A percentile compares a stretch with the other conserved stretches of the same genome.
Conservation (phyloP, 2,888 invertebrate species). For the Ceramica pisi region DNA sequence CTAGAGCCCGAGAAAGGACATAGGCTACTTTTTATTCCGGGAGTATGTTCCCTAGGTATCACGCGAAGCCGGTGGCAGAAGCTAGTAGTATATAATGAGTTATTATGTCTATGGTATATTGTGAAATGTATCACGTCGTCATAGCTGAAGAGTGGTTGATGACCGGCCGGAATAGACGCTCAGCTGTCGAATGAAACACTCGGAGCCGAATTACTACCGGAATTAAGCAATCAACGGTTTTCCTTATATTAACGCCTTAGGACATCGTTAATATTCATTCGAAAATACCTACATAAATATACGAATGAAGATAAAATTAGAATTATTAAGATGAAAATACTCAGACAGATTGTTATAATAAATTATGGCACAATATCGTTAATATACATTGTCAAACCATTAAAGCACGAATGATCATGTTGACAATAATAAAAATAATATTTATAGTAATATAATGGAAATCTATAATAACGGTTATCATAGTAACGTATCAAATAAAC, state of each 20-base stretch:
- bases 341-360: background rate
- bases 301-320: background rate
- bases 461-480: constrained; percentile 26
- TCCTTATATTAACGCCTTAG: constrained; percentile 13
- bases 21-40: too few species aligned
- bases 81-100: too few species aligned
- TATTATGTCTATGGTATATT: too few species aligned
- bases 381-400: constrained; percentile 1
- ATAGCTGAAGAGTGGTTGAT: constrained; percentile 33
- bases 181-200: constrained; percentile 24
- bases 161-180: constrained; percentile 47
- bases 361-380: constrained; percentile 10
- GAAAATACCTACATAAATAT: constrained; percentile 5
- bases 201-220: constrained; percentile 28
- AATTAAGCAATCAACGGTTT: constrained; percentile 42
- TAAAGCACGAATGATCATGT: constrained; percentile 20
- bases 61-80: too few species aligned
- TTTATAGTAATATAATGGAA: constrained; percentile 24
- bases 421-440: constrained; percentile 16
- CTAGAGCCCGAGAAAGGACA: too few species aligned
- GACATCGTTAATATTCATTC: constrained; percentile 1
- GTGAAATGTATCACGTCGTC: background rate
- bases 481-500: constrained; percentile 20
- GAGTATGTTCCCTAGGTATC: too few species aligned
- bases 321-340: background rate